phyloP scores from a whole-genome alignment of 2,888 invertebrate species.

The Osmoderma eremita region DNA sequence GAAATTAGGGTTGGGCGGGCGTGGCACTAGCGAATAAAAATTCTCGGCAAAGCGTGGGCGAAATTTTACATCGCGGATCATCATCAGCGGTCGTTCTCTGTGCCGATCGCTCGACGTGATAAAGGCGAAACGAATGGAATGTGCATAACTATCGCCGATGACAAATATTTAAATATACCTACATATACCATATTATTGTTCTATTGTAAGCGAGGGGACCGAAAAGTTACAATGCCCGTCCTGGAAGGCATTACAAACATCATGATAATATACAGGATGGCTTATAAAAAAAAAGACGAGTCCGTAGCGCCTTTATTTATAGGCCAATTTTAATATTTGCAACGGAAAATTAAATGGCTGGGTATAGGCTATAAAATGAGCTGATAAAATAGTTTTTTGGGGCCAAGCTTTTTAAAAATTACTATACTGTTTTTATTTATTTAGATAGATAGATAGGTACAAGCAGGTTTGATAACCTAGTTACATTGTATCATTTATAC shows the following conservation, averaged over 20 bases:
- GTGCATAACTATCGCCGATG: slow-evolving; percentile 7
- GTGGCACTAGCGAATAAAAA: slow-evolving; percentile 18
- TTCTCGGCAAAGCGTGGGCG: slow-evolving; percentile 22
- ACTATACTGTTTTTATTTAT: background rate
- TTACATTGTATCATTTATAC: background rate
- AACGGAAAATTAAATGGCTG: too few species aligned
- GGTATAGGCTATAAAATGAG: too few species aligned
- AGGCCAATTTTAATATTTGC: too few species aligned
- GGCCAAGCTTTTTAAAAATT: too few species aligned
- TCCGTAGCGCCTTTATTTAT: too few species aligned
- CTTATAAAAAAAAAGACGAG: too few species aligned
- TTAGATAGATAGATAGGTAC: background rate
- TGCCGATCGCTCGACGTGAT: background rate
- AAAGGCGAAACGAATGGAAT: slow-evolving; percentile 4
- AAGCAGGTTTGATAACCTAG: too few species aligned
- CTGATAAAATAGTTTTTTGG: too few species aligned
- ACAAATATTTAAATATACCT: slow-evolving; percentile 27
- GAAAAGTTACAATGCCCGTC: background rate
- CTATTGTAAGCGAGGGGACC: slow-evolving; percentile 24
- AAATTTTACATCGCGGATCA: slow-evolving; percentile 8
- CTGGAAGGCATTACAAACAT: too few species aligned
- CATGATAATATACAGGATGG: too few species aligned
- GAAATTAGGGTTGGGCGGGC: slow-evolving; percentile 33
- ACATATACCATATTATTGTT: background rate
- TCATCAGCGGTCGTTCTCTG: background rate